These are phyloP conservation scores for Tympanuchus pallidicinctus DNA, from an alignment of 2,113 vertebrate genomes.

Conservation along the genomic window DNA sequence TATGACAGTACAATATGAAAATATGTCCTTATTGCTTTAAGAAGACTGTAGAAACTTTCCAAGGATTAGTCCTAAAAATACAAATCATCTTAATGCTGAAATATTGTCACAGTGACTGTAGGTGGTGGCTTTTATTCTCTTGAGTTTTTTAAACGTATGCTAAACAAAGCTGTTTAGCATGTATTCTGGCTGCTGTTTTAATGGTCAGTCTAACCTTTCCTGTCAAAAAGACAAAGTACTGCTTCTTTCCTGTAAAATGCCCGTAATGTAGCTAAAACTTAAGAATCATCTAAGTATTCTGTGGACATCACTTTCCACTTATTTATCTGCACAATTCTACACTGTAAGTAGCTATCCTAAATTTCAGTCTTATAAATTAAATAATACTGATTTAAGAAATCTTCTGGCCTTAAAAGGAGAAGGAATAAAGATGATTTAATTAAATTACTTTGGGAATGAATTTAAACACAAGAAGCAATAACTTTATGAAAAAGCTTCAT, in stretches of 20 bases:
- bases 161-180: slow-evolving; percentile 4
- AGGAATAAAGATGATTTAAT: not conserved
- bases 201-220: slow-evolving; percentile 41
- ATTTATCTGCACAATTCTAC: not conserved
- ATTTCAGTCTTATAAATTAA: not conserved
- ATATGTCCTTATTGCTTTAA: not conserved
- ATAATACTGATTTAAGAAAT: not conserved
- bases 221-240: slow-evolving; percentile 56
- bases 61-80: not conserved
- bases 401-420: not conserved
- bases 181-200: not conserved
- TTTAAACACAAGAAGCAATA: not conserved
- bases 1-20: not conserved
- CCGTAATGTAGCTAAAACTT: not conserved
- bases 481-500: not conserved
- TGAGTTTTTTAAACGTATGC: not conserved
- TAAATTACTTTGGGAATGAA: not conserved
- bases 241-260: slow-evolving; percentile 14
- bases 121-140: not conserved
- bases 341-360: not conserved
- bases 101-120: not conserved
- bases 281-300: not conserved
- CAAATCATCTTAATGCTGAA: not conserved
- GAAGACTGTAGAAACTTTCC: not conserved
- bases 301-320: not conserved